Base-by-base conservation (phyloP, 2,797 vertebrate genomes). In the Pangasius mekongensis region DNA sequence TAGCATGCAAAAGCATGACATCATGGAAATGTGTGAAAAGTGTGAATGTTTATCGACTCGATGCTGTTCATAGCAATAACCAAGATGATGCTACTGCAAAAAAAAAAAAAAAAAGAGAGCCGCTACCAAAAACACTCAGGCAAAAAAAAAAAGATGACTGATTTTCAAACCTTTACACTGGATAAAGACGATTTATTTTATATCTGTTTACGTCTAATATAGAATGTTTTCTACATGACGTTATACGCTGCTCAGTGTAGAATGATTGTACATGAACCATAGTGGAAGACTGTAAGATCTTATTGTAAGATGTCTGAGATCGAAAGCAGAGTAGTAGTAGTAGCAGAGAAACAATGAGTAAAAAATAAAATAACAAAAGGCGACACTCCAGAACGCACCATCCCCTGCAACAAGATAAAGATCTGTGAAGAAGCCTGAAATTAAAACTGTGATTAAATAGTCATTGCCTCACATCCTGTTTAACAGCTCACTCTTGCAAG, bases 1-100 rank as follows among this genome's bases (percentile, higher is more conserved):
- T 60, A 73, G 54, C 54, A 39, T 74, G 85, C 74, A 30, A 73
- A 64, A 73, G 36, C 39, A 54, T 74, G 43, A 81, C 67, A 76
- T 86, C 84, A 64, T 66, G 84, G 54, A 89, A 83, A 89, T 69
- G 84, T 86, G 54, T 74, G 67, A 86, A 71, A 87, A 58, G 77
- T 82, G 62, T 82, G 77, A 82, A 83, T 56, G 16, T 30, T 52
- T n/a, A 81, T 49, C 13, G 60, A 73, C 76, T 49, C 66, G 14
- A 85, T 54, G 69, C 8, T 49, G 14, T n/a, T 82, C 16, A 22
- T 49, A 54, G 33, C 13, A 74, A 58, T 18, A 60, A 74, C 22
- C 30, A 58, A 73, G 52, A 67, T 83, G 43, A 33, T 85, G 52
- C 22, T 36, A 11, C 60, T 47, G 62, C 62, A 39, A 39, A 39